Conservation (phyloP, 2,888 invertebrate species). For the Drosophila imparisetae region DNA sequence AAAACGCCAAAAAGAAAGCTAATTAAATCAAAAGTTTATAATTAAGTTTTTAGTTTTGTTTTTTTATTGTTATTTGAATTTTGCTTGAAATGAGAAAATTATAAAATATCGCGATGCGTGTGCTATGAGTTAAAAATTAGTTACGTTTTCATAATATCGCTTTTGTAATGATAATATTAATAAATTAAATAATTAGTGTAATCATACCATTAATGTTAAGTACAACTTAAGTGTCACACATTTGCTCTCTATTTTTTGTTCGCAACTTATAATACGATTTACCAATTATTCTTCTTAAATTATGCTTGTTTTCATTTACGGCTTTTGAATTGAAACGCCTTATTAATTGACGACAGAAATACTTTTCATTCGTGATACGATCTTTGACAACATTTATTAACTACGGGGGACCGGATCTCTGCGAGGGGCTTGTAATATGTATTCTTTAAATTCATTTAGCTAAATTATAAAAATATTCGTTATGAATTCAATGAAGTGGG, state of each 20-base stretch:
- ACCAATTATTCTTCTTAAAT: constrained; percentile 63
- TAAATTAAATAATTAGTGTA: constrained; percentile 70
- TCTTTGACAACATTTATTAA: constrained; percentile 69
- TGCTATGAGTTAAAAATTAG: constrained; percentile 68
- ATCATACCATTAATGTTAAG: constrained; percentile 49
- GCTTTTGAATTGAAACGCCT: constrained; percentile 25
- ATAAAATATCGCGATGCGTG: constrained; percentile 68
- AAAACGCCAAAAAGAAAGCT: constrained; percentile 57
- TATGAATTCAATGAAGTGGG: constrained; percentile 51
- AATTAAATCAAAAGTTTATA: constrained; percentile 21
- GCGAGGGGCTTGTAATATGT: constrained; percentile 36
- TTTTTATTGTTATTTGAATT: constrained; percentile 73
- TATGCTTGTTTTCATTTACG: constrained; percentile 40
- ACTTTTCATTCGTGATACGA: constrained; percentile 50
- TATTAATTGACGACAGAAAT: constrained; percentile 59
- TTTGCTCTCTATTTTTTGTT: constrained; percentile 47
- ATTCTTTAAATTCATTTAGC: constrained; percentile 70
- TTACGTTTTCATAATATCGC: constrained; percentile 51
- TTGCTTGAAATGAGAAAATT: constrained; percentile 73
- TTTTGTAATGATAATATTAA: constrained; percentile 55
- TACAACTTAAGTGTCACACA: constrained; percentile 71
- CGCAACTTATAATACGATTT: constrained; percentile 51
- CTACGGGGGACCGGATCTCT: constrained; percentile 55
- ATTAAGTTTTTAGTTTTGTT: constrained; percentile 67
- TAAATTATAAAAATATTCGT: constrained; percentile 68